A percentile compares a stretch with the other conserved stretches of the same genome.
These are phyloP conservation scores for Clistopyga incitator DNA, from an alignment of 2,888 invertebrate genomes.

Conservation along the genomic window DNA sequence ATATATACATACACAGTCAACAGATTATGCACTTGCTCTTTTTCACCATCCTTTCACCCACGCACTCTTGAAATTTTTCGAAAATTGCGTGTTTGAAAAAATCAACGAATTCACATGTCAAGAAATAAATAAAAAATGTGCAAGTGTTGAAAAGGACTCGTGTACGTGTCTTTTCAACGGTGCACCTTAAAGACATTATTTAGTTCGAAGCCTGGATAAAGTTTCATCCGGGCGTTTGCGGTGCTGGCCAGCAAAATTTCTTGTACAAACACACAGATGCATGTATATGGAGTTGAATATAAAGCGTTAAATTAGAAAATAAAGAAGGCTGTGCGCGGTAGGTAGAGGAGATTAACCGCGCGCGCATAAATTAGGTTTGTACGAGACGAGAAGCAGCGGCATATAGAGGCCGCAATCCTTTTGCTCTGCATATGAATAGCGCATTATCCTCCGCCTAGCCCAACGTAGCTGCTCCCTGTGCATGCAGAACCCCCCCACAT, in stretches of 20 bases:
- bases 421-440: constrained; percentile 64
- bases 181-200: neutral
- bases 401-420: constrained; percentile 53
- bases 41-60: too few species aligned
- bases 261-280: neutral
- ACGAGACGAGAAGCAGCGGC: constrained; percentile 35
- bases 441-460: constrained; percentile 48
- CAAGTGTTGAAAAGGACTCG: too few species aligned
- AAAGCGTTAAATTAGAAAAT: constrained; percentile 39
- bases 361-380: constrained; percentile 48
- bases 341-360: constrained; percentile 41
- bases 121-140: too few species aligned
- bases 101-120: too few species aligned
- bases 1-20: constrained; percentile 13
- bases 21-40: too few species aligned
- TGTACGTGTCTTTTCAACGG: neutral
- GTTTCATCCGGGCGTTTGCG: neutral
- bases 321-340: constrained; percentile 17
- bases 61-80: too few species aligned
- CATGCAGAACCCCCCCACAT: neutral
- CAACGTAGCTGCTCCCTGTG: constrained; percentile 37
- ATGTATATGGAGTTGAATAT: neutral
- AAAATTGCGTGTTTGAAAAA: too few species aligned
- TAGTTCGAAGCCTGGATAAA: neutral
- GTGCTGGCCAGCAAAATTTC: neutral